These are phyloP conservation scores for Papilio xuthus DNA, from an alignment of 1,140 invertebrate genomes.

Conservation along the genomic window DNA sequence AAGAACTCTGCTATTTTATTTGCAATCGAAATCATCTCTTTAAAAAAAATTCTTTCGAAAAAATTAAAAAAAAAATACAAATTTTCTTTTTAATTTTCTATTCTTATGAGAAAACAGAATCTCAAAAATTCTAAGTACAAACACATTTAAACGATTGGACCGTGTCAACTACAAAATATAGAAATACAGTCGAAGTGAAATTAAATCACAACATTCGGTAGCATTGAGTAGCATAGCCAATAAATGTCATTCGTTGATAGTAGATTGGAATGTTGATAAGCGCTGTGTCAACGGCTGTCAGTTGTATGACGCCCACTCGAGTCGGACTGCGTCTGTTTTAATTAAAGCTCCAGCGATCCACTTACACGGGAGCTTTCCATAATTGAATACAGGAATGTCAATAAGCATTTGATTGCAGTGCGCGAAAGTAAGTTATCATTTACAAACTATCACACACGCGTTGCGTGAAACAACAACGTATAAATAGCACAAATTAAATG, in stretches of 20 bases:
- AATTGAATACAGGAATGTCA: slow-evolving; percentile 36
- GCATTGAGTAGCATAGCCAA: neutral
- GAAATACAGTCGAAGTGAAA: slow-evolving; percentile 2
- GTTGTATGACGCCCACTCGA: slow-evolving; percentile 35
- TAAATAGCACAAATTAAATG: neutral
- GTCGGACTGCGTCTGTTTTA: slow-evolving; percentile 38
- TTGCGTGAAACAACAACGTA: neutral
- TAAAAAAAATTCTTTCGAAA: no score
- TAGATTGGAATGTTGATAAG: slow-evolving; percentile 33
- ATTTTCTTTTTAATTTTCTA: neutral
- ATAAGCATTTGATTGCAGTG: slow-evolving; percentile 15
- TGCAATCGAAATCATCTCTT: no score
- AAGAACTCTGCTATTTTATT: no score
- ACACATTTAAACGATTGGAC: neutral
- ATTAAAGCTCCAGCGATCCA: slow-evolving; percentile 37
- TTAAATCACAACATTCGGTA: slow-evolving; percentile 20
- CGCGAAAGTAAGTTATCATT: neutral
- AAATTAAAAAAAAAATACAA: no score
- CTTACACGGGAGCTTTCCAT: slow-evolving; percentile 30
- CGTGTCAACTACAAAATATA: neutral
- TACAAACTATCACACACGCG: slow-evolving; percentile 2
- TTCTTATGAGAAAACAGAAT: neutral
- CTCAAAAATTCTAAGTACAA: neutral
- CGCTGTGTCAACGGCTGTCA: slow-evolving; percentile 34
- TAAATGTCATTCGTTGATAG: slow-evolving; percentile 34